These are phyloP conservation scores for Gymnogyps californianus DNA, from an alignment of 2,113 vertebrate genomes.

Conservation along the genomic window DNA sequence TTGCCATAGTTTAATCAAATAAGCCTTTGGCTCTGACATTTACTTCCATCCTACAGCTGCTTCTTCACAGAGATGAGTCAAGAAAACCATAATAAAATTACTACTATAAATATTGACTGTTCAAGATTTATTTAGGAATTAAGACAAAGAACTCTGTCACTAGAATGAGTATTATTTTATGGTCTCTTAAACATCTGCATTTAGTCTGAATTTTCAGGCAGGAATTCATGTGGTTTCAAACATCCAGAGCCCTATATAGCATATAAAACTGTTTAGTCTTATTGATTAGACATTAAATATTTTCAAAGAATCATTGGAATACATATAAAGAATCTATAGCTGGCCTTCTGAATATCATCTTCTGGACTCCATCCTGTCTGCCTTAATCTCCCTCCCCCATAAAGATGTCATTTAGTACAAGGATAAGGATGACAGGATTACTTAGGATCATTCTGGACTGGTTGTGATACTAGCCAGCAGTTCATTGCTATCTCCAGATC, in stretches of 20 bases:
- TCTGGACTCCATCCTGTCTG: background rate
- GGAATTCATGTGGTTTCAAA: background rate
- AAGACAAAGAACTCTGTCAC: background rate
- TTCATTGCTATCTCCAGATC: background rate
- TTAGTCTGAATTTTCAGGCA: background rate
- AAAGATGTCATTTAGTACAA: background rate
- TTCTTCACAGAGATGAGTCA: background rate
- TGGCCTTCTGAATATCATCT: background rate
- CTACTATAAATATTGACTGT: background rate
- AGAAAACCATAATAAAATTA: slow-evolving; percentile 8
- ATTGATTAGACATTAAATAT: background rate
- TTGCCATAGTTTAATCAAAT: slow-evolving; percentile 51
- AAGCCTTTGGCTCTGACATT: slow-evolving; percentile 35
- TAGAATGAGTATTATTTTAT: background rate
- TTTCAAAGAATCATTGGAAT: background rate
- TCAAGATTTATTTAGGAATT: background rate
- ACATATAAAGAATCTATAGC: background rate
- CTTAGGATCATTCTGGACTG: background rate
- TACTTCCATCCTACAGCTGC: background rate
- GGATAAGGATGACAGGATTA: background rate
- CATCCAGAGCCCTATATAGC: background rate
- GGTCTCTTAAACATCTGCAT: background rate
- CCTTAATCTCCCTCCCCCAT: background rate
- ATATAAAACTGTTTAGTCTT: background rate
- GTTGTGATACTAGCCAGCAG: background rate